Conservation (phyloP, 2,888 invertebrate genomes). For the Agriopis aurantiaria region DNA sequence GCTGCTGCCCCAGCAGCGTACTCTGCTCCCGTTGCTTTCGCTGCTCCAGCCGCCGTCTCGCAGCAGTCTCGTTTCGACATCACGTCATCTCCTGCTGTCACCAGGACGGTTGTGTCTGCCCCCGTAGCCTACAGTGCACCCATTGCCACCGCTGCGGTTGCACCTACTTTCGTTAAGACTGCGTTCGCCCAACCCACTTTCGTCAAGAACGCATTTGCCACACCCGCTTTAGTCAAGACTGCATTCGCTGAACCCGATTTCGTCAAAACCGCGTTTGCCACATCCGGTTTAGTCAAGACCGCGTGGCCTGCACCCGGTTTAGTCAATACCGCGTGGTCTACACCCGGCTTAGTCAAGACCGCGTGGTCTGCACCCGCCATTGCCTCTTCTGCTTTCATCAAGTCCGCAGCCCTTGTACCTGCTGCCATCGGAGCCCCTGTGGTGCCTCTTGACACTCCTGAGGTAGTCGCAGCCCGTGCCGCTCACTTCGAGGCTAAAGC, state of each 20-base stretch:
- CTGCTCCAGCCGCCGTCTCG: conserved; percentile 58
- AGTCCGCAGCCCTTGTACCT: conserved; percentile 48
- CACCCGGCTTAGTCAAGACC: too few species aligned
- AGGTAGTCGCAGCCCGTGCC: conserved; percentile 74
- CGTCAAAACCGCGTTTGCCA: too few species aligned
- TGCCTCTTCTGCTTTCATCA: conserved; percentile 52
- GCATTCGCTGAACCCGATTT: too few species aligned
- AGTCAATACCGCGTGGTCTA: too few species aligned
- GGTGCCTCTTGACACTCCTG: conserved; percentile 73
- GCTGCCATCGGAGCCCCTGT: conserved; percentile 57
- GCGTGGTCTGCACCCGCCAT: conserved; percentile 41
- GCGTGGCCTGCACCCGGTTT: too few species aligned
- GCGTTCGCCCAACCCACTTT: too few species aligned
- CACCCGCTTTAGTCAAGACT: too few species aligned
- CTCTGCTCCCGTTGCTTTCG: conserved; percentile 42
- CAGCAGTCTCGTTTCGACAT: conserved; percentile 57
- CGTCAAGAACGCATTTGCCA: too few species aligned
- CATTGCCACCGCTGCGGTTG: conserved; percentile 45
- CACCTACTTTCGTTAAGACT: too few species aligned
- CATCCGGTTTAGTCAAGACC: too few species aligned
- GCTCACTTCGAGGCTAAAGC: conserved; percentile 77
- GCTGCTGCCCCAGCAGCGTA: conserved; percentile 46
- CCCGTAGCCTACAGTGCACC: conserved; percentile 64
- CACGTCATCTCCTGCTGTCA: conserved; percentile 68
- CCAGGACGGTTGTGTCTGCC: conserved; percentile 60